phyloP scores from a whole-genome alignment of 2,113 vertebrate genomes.

The Archocentrus centrarchus region DNA sequence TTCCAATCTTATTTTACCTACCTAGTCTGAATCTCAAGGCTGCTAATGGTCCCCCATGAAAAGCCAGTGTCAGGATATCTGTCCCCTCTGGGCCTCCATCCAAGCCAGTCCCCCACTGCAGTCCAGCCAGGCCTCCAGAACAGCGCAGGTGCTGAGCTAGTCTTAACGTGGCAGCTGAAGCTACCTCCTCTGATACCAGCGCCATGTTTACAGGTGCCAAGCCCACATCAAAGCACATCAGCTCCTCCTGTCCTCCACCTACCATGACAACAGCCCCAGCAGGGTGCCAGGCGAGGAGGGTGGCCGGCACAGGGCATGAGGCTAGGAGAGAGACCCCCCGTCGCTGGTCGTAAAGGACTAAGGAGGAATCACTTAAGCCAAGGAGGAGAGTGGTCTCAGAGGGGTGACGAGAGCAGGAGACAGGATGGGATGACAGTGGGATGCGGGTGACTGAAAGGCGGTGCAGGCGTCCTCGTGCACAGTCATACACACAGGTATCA shows the following conservation, averaged over 20 bases:
- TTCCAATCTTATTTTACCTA: conserved; percentile 68
- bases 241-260: conserved; percentile 89
- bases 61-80: conserved; percentile 84
- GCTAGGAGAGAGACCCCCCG: conserved; percentile 81
- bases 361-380: conserved; percentile 89
- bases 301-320: conserved; percentile 84
- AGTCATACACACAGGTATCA: conserved; percentile 87
- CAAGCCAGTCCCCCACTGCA: conserved; percentile 83
- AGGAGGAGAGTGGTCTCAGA: conserved; percentile 86
- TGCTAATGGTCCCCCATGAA: conserved; percentile 89
- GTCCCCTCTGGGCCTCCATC: conserved; percentile 64
- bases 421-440: conserved; percentile 82
- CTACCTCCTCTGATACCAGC: conserved; percentile 86
- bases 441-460: conserved; percentile 83
- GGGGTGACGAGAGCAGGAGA: conserved; percentile 86
- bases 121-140: conserved; percentile 84
- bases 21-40: conserved; percentile 88
- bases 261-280: conserved; percentile 83
- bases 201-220: conserved; percentile 87
- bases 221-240: conserved; percentile 91
- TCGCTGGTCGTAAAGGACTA: conserved; percentile 88
- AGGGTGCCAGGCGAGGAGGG: conserved; percentile 89
- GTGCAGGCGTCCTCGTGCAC: conserved; percentile 81
- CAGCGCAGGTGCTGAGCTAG: conserved; percentile 83
- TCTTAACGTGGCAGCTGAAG: conserved; percentile 82